These are phyloP conservation scores for Gallinago paraguaiae DNA, from an alignment of 2,113 vertebrate genomes.

Conservation along the genomic window DNA sequence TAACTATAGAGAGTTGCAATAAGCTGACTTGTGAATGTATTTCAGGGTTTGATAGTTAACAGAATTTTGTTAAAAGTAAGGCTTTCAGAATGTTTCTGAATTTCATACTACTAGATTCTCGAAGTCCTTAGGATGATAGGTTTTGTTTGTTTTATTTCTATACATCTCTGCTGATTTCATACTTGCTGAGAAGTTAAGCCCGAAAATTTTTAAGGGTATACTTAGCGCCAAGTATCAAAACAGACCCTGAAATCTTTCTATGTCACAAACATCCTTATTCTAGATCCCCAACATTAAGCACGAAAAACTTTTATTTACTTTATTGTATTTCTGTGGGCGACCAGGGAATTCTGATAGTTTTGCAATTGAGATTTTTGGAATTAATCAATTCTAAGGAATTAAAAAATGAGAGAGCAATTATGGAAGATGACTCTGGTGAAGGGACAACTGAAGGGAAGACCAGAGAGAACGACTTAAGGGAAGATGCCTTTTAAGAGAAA, in stretches of 20 bases:
- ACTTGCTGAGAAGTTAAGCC: neutral
- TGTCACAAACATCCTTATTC: neutral
- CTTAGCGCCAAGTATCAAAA: neutral
- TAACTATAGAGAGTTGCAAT: neutral
- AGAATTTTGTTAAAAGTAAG: neutral
- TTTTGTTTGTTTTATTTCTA: neutral
- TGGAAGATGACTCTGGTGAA: neutral
- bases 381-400: neutral
- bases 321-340: neutral
- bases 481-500: neutral
- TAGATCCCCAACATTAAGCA: neutral
- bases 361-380: neutral
- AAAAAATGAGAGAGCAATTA: neutral
- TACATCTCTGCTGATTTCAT: neutral
- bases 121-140: neutral
- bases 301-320: neutral
- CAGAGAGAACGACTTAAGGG: neutral
- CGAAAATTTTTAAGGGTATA: neutral
- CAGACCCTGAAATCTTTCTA: neutral
- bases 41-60: neutral
- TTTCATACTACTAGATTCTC: neutral
- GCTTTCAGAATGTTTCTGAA: neutral
- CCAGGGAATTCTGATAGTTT: neutral
- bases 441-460: neutral
- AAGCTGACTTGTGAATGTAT: neutral